Evolutionary conservation across 2,888 invertebrate species (phyloP).

Genomic region (Trachelus iudaicus): DNA sequence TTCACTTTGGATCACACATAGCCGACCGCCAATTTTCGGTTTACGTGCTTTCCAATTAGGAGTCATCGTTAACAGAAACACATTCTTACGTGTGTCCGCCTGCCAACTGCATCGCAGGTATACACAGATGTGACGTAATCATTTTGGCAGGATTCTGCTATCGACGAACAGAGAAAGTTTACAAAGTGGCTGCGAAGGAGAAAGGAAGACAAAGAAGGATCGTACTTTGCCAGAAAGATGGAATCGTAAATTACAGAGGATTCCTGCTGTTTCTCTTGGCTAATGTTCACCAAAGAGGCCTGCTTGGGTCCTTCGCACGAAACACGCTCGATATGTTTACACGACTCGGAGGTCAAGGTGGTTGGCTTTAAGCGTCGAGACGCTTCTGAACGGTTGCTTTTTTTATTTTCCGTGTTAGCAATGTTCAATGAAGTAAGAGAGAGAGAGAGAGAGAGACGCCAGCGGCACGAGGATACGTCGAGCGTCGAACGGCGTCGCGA

Average conservation of each 20-base stretch:
- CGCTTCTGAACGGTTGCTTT: not conserved
- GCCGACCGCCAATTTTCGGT: not conserved
- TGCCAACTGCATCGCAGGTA: not conserved
- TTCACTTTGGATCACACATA: not conserved
- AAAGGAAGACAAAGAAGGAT: not conserved
- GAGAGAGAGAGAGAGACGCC: not conserved
- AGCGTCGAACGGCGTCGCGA: not conserved
- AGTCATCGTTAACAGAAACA: not conserved
- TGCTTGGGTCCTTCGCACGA: not conserved
- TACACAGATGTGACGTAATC: not conserved
- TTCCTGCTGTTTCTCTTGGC: not conserved
- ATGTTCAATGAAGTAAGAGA: not conserved
- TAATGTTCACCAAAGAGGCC: not conserved
- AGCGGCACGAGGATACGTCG: not conserved
- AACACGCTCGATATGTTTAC: not conserved
- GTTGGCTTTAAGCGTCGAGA: not conserved
- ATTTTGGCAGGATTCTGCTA: not conserved
- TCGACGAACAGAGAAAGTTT: not conserved
- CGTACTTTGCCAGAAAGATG: not conserved
- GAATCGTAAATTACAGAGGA: not conserved
- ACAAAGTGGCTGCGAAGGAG: not conserved
- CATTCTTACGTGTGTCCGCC: not conserved
- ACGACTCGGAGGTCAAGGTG: not conserved
- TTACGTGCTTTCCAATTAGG: not conserved
- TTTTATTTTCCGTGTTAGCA: not conserved